These are phyloP conservation scores for Xenotilapia leptura DNA, from an alignment of 2,113 vertebrate species.

Conservation along the genomic window DNA sequence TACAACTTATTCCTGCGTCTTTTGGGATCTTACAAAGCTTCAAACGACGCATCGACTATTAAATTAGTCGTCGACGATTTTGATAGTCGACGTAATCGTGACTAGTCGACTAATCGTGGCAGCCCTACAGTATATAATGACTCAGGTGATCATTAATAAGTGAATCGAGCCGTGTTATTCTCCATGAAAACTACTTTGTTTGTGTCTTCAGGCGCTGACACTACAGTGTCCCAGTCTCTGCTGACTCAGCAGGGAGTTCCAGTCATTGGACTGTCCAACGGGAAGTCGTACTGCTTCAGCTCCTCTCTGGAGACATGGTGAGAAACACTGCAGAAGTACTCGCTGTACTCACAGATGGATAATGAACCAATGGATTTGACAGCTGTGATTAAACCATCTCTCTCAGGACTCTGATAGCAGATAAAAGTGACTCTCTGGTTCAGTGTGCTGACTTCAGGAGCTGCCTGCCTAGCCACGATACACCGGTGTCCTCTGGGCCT, in stretches of 20 bases:
- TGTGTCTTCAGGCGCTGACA: conserved; percentile 75
- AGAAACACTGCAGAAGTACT: background rate
- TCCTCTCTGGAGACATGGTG: conserved; percentile 77
- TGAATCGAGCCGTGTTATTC: accelerated
- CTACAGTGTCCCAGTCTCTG: conserved; percentile 86
- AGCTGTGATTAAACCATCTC: background rate
- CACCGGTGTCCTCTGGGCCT: conserved; percentile 85
- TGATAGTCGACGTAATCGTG: too few species aligned
- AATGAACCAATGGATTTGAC: accelerated
- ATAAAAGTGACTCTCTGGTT: conserved; percentile 89
- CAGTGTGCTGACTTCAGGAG: conserved; percentile 95
- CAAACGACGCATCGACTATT: too few species aligned
- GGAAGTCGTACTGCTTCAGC: conserved; percentile 95
- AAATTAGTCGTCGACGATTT: too few species aligned
- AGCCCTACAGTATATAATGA: background rate
- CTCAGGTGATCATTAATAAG: background rate
- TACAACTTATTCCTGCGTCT: too few species aligned
- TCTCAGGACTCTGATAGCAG: conserved; percentile 89
- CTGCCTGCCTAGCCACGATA: conserved; percentile 85
- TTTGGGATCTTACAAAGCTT: too few species aligned
- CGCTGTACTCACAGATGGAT: accelerated
- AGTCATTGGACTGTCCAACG: conserved; percentile 87
- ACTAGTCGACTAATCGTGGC: too few species aligned
- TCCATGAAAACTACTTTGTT: background rate
- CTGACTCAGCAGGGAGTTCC: conserved; percentile 93